Base-by-base conservation (phyloP, 92 coral and sea anemone species). In the Pocillopora meandrina region DNA sequence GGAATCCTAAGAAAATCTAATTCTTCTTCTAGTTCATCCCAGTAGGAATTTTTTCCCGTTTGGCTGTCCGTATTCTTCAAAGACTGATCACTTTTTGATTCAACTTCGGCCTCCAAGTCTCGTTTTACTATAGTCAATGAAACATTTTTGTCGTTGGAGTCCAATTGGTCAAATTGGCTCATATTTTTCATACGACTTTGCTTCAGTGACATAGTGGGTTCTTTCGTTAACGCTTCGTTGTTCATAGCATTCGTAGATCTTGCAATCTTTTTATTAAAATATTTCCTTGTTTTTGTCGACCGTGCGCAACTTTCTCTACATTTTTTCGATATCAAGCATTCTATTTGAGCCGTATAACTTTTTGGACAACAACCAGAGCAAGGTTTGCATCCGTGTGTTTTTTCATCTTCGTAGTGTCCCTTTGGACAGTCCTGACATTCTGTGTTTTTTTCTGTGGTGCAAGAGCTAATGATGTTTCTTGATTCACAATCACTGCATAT, bases 401-500 rank as follows among this genome's bases (percentile, higher is more conserved):
- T 57, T 5, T 81, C 66, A 66, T 81, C 85, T 59, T 70, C 77
- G 18, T 23, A 81, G 20, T 69, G 76, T 18, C 17, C 10, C 59
- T n/a, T 18, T 12, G 85, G 85, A 58, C 85, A 81, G 0, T 69
- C 77, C 67, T 59, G 19, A 67, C 85, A 81, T 36, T n/a, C 57
- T 31, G 76, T 20, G 35, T 81, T 59, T 19, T 52, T 81, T 49
- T 81, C 77, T 69, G 76, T 34, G 4, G 77, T 58, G 15, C 85
- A 81, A 58, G 85, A 69, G n/a, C 64, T 81, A 4, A 33, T 8
- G 14, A n/a, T 55, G 19, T 57, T 74, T 59, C 76, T 81, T 68
- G 85, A 70, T 7, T 76, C 85, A 58, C 85, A 81, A 12, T 70
- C 85, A 56, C 76, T 34, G 66, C 85, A 81, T 58, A 9, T 35